These are phyloP conservation scores for Drosophila rubida DNA, from an alignment of 2,888 invertebrate species.

Conservation along the genomic window DNA sequence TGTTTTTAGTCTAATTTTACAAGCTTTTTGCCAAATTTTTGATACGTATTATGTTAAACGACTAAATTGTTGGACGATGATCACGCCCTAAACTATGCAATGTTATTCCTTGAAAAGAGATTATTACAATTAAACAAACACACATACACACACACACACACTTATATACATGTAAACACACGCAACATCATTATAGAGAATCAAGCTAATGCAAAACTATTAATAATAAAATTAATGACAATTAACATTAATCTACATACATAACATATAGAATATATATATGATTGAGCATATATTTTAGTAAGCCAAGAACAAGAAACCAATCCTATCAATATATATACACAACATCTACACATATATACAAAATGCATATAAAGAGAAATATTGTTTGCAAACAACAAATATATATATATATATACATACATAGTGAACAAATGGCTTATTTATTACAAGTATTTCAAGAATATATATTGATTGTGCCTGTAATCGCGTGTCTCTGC, in stretches of 20 bases:
- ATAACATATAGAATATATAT: slow-evolving; percentile 12
- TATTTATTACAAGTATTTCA: slow-evolving; percentile 11
- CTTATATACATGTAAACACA: slow-evolving; percentile 27
- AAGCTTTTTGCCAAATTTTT: slow-evolving; percentile 79
- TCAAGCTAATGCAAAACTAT: slow-evolving; percentile 49
- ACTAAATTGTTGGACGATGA: slow-evolving; percentile 71
- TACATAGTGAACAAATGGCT: slow-evolving; percentile 39
- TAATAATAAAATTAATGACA: slow-evolving; percentile 45
- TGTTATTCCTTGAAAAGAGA: slow-evolving; percentile 82
- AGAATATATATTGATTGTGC: slow-evolving; percentile 17
- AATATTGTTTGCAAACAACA: slow-evolving; percentile 49
- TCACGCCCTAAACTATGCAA: slow-evolving; percentile 74
- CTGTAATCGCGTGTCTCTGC: slow-evolving; percentile 56
- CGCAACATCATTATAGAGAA: slow-evolving; percentile 47
- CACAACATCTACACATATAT: slow-evolving; percentile 50
- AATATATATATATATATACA: slow-evolving; percentile 48
- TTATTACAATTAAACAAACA: slow-evolving; percentile 71
- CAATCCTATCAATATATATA: slow-evolving; percentile 71
- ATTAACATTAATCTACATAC: slow-evolving; percentile 41
- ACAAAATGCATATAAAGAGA: slow-evolving; percentile 50
- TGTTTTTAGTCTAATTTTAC: slow-evolving; percentile 75
- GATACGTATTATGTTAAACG: slow-evolving; percentile 71
- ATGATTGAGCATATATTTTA: slow-evolving; percentile 68
- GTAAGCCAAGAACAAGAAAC: slow-evolving; percentile 74
- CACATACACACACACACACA: slow-evolving; percentile 31